Evolutionary conservation across 2,888 invertebrate genomes (phyloP).

Genomic region (Andrena camellia): DNA sequence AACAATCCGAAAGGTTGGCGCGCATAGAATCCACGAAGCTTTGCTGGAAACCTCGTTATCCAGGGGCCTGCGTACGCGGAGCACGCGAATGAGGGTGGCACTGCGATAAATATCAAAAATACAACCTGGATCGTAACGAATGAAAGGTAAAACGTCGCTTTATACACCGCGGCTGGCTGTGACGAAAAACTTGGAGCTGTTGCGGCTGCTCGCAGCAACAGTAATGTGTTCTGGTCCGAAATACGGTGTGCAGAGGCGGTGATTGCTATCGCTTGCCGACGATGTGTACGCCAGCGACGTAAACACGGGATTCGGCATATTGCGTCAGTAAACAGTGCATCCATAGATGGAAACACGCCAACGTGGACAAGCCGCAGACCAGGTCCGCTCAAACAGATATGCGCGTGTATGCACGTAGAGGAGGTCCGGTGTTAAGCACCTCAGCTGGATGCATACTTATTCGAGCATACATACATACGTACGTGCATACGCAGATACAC

Average conservation of each 20-base stretch:
- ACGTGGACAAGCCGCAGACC: slow-evolving; percentile 42
- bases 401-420: slow-evolving; percentile 18
- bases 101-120: slow-evolving; percentile 20
- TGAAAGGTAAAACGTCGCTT: background rate
- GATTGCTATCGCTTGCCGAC: slow-evolving; percentile 69
- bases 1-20: background rate
- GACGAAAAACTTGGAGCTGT: background rate
- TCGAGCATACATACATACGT: slow-evolving; percentile 24
- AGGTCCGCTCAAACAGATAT: slow-evolving; percentile 15
- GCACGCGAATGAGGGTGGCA: background rate
- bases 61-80: background rate
- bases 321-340: slow-evolving; percentile 70
- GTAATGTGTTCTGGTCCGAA: slow-evolving; percentile 18
- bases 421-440: slow-evolving; percentile 43
- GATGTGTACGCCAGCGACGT: slow-evolving; percentile 66
- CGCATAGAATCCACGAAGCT: background rate
- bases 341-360: slow-evolving; percentile 64
- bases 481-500: background rate
- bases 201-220: slow-evolving; percentile 19
- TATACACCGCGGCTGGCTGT: background rate
- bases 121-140: slow-evolving; percentile 2
- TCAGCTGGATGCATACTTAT: slow-evolving; percentile 51
- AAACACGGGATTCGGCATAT: slow-evolving; percentile 72
- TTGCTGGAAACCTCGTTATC: too few relatives aligned
- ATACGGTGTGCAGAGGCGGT: slow-evolving; percentile 52